These are phyloP conservation scores for Diloba caeruleocephala DNA, from an alignment of 2,888 invertebrate genomes.

Conservation along the genomic window DNA sequence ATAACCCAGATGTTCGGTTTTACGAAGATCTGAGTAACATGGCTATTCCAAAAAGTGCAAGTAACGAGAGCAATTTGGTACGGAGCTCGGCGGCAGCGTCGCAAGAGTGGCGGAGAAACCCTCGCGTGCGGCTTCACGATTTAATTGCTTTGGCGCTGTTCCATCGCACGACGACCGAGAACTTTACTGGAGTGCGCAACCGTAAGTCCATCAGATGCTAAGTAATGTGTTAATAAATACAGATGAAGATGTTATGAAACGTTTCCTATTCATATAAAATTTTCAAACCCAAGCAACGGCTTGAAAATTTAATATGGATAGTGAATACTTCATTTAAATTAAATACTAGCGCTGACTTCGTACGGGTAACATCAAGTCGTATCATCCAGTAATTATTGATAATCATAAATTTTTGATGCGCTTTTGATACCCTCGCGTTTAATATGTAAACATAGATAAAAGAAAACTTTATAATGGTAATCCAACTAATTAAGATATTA, in stretches of 20 bases:
- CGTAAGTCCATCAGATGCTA: constrained; percentile 22
- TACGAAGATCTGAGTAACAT: constrained; percentile 35
- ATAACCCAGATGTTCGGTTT: constrained; percentile 35
- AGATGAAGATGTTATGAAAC: constrained; percentile 1
- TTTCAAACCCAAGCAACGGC: no score
- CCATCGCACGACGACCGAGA: constrained; percentile 65
- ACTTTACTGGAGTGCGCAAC: constrained; percentile 52
- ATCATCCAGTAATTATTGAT: no score
- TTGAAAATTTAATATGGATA: neutral
- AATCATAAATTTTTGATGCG: no score
- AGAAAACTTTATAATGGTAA: no score
- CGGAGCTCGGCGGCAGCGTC: constrained; percentile 43
- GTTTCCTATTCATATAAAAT: no score
- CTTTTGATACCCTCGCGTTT: no score
- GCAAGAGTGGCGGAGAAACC: constrained; percentile 59
- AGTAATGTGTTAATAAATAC: constrained; percentile 26
- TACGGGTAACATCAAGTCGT: no score
- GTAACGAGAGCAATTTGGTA: constrained; percentile 75
- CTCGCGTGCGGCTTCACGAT: constrained; percentile 73
- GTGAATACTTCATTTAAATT: no score
- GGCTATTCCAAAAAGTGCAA: constrained; percentile 72
- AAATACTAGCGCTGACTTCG: no score
- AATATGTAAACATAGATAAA: no score
- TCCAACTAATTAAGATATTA: constrained; percentile 1
- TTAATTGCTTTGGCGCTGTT: constrained; percentile 86